These are phyloP conservation scores for Lasioglossum villosulum DNA, from an alignment of 2,888 invertebrate species.

Conservation along the genomic window DNA sequence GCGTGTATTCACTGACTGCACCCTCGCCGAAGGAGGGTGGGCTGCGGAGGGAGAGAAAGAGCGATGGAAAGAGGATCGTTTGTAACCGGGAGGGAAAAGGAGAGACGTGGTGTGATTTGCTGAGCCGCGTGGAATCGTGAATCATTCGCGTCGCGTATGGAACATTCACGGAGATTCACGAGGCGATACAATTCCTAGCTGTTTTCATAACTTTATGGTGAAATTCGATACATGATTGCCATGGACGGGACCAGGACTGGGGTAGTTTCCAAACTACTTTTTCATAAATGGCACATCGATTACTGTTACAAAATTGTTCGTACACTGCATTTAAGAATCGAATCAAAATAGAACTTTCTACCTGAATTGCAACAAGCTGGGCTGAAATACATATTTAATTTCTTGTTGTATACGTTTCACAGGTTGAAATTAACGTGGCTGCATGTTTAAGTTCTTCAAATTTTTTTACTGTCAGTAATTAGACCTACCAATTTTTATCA, in stretches of 20 bases:
- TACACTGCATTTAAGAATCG: not conserved
- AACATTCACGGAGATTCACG: slow-evolving; percentile 65
- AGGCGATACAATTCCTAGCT: slow-evolving; percentile 51
- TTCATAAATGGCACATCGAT: not conserved
- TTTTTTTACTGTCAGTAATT: no score
- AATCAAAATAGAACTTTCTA: no score
- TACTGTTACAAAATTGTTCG: not conserved
- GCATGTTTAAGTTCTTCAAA: no score
- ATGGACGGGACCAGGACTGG: not conserved
- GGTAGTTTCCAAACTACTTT: not conserved
- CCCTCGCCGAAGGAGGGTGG: slow-evolving; percentile 51
- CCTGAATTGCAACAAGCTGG: no score
- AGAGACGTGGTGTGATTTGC: slow-evolving; percentile 60
- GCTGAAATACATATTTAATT: no score
- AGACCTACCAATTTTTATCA: no score
- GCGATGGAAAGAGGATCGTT: not conserved
- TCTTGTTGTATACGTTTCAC: no score
- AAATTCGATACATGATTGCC: not conserved
- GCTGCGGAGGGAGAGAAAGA: not conserved
- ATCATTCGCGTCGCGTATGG: slow-evolving; percentile 61
- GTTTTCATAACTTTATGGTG: slow-evolving; percentile 24
- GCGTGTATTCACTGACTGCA: slow-evolving; percentile 76
- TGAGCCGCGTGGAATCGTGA: slow-evolving; percentile 62
- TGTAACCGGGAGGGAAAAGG: not conserved
- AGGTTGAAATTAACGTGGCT: no score